phyloP scores from a whole-genome alignment of 1,140 invertebrate species.

The Thaumatotibia leucotreta region DNA sequence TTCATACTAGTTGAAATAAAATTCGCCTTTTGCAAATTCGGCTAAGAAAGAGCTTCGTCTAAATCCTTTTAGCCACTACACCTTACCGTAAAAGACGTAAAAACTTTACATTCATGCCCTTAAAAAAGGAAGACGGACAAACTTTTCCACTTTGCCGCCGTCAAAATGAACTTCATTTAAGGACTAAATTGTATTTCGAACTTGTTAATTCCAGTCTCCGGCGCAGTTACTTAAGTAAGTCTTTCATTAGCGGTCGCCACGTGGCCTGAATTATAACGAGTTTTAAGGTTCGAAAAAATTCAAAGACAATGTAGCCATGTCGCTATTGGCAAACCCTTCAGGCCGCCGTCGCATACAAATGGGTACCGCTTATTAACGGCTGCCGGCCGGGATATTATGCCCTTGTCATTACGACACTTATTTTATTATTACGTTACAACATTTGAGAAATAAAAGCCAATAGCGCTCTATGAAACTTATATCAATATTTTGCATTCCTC shows the following conservation, averaged over 20 bases:
- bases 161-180: conserved; percentile 51
- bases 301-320: conserved; percentile 38
- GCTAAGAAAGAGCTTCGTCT: background rate
- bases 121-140: conserved; percentile 48
- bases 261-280: conserved; percentile 63
- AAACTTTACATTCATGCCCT: conserved; percentile 47
- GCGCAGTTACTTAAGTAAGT: conserved; percentile 67
- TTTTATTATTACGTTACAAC: background rate
- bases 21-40: background rate
- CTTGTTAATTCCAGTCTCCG: conserved; percentile 67
- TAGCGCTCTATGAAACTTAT: too few species aligned
- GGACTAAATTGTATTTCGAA: conserved; percentile 65
- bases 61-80: conserved; percentile 33
- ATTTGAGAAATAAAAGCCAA: too few species aligned
- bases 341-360: conserved; percentile 28
- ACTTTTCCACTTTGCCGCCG: conserved; percentile 67
- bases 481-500: too few species aligned
- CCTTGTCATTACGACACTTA: background rate
- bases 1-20: conserved; percentile 4
- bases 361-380: background rate
- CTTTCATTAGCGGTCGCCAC: conserved; percentile 70
- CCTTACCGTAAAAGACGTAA: conserved; percentile 49
- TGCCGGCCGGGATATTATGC: background rate
- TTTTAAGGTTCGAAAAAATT: conserved; percentile 57
- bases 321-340: conserved; percentile 34